Base-by-base conservation (phyloP, 2,797 vertebrate genomes). In the Thalassophryne amazonica region DNA sequence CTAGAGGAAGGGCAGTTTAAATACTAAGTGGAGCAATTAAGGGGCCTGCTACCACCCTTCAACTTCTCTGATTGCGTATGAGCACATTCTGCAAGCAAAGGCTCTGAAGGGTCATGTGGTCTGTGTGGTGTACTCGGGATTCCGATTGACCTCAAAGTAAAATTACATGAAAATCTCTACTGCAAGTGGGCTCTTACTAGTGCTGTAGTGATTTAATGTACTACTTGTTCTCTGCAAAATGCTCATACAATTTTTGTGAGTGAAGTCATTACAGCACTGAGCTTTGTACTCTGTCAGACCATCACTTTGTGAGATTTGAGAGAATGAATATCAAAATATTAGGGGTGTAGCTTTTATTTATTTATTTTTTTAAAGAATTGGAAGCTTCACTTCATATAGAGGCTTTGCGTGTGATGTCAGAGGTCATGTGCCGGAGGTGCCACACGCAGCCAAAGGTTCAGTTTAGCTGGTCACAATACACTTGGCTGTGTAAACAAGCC, bases 21-120 rank as follows among this genome's bases (percentile, higher is more conserved):
- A 53, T 57, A 61, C 62, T 69, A 72, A 72, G 75, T 69, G 41
- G 55, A 65, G 43, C 69, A 68, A 71, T 81, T 75, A 79, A 71
- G 42, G 2, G 1, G 25, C 30, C 41, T 57, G 40, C 48, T 7
- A 15, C 47, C 5, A 12, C 58, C 55, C 41, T 28, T 58, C 28
- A 37, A 50, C 54, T 18, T 66, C 43, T 23, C 21, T 43, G 62
- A 68, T 60, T 60, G 56, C 38, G 42, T 63, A 62, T 50, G 60
- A 66, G 41, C 24, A 34, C 28, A 5, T 55, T 64, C 14, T 34
- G 31, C 19, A 6, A 38, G 39, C 12, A 23, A 41, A 11, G 47
- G 31, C 20, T 39, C 23, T 39, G 18, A 22, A 24, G 54, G 45
- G 39, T 36, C 50, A 15, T 20, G 7, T 7, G 13, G 39, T 36